Percentiles rank a stretch among this genome's conserved stretches.
phyloP scores from a whole-genome alignment of 2,888 invertebrate species.

The Carterocephalus palaemon region DNA sequence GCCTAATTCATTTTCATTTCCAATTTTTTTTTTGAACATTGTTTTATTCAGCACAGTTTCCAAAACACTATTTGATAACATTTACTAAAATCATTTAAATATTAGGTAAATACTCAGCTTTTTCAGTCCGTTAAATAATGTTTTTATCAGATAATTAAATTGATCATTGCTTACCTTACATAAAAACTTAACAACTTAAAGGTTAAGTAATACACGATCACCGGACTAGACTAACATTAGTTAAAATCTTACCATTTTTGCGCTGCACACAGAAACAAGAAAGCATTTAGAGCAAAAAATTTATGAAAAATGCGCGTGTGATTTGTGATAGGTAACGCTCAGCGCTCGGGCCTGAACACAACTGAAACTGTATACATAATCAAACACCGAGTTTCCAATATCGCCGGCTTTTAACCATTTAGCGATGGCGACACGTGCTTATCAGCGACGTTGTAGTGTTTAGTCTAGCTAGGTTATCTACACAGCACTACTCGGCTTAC shows the following conservation, averaged over 20 bases:
- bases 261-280: conserved; percentile 42
- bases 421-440: conserved; percentile 56
- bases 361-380: conserved; percentile 55
- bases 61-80: no score
- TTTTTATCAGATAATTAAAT: no score
- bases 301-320: conserved; percentile 30
- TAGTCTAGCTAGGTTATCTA: conserved; percentile 35
- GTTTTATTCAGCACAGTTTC: no score
- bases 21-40: no score
- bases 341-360: conserved; percentile 62
- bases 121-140: no score
- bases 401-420: conserved; percentile 36
- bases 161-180: no score
- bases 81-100: no score
- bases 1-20: no score
- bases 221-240: no score
- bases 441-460: conserved; percentile 49
- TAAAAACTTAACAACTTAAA: no score
- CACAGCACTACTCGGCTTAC: conserved; percentile 12
- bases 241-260: conserved; percentile 38
- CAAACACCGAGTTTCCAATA: conserved; percentile 49
- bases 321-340: conserved; percentile 54
- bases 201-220: conserved; percentile 40
- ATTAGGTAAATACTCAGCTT: no score
- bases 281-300: conserved; percentile 35